These are phyloP conservation scores for Coremacera marginata DNA, from an alignment of 2,888 invertebrate genomes.

Conservation along the genomic window DNA sequence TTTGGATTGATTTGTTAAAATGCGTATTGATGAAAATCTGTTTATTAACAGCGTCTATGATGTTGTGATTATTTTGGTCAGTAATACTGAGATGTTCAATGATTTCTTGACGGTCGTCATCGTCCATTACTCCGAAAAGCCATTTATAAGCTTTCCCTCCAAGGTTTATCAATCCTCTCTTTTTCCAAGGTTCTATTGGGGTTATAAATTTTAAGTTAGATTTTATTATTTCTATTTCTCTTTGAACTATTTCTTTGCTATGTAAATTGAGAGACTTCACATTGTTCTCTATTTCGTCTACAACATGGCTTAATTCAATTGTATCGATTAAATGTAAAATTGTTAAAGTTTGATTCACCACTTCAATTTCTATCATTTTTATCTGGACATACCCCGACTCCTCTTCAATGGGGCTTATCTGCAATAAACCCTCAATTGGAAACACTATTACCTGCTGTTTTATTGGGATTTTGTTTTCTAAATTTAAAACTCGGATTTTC, in stretches of 20 bases:
- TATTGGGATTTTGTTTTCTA: not conserved
- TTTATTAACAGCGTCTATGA: no score
- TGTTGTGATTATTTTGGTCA: conserved; percentile 21
- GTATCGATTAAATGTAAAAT: conserved; percentile 33
- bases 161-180: not conserved
- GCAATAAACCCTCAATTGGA: no score
- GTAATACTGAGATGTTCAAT: conserved; percentile 21
- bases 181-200: conserved; percentile 10
- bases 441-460: not conserved
- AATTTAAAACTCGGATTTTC: not conserved
- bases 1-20: no score
- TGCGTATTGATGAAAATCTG: no score
- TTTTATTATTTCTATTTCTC: conserved; percentile 31
- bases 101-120: conserved; percentile 24
- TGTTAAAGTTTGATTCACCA: no score
- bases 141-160: conserved; percentile 10
- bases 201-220: conserved; percentile 31
- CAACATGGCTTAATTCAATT: conserved; percentile 18
- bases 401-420: no score
- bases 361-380: no score
- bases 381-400: no score
- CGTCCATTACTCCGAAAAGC: conserved; percentile 14
- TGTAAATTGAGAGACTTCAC: not conserved
- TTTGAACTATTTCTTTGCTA: conserved; percentile 28
- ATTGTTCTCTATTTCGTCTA: conserved; percentile 27